These are phyloP conservation scores for Steinernema hermaphroditum DNA, from an alignment of 2,888 invertebrate genomes.

Conservation along the genomic window DNA sequence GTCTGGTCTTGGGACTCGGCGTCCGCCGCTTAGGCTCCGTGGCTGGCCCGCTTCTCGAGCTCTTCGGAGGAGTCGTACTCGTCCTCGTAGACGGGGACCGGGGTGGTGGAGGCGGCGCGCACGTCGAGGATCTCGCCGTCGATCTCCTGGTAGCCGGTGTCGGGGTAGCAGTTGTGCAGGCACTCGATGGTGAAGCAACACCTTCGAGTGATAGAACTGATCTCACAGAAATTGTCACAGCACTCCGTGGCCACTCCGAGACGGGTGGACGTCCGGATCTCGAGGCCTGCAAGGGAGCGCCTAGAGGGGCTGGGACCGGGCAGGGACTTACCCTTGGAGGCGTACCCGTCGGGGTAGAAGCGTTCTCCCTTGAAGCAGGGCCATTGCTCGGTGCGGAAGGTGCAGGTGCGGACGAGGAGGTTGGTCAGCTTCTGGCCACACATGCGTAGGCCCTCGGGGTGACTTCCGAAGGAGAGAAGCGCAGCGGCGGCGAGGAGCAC, in stretches of 20 bases:
- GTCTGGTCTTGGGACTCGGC: no score
- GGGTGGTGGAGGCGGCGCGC: not conserved
- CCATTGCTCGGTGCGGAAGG: constrained; percentile 11
- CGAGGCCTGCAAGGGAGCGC: not conserved
- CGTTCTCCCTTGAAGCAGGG: constrained; percentile 23
- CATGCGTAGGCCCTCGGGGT: not conserved
- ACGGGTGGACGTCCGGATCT: constrained; percentile 4
- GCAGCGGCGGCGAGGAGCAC: not conserved
- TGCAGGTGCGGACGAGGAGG: not conserved
- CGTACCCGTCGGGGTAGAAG: constrained; percentile 12
- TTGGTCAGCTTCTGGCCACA: constrained; percentile 3
- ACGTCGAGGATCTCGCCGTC: constrained; percentile 5
- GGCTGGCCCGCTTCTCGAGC: no score
- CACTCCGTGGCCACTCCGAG: not conserved
- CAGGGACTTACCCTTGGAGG: not conserved
- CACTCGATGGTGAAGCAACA: constrained; percentile 15
- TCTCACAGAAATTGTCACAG: constrained; percentile 8
- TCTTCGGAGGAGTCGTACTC: not conserved
- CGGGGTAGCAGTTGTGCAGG: constrained; percentile 12
- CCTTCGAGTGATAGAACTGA: not conserved
- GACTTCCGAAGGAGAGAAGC: not conserved
- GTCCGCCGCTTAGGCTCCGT: no score
- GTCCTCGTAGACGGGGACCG: constrained; percentile 2
- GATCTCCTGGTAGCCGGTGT: not conserved
- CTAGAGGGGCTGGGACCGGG: not conserved